Conservation (phyloP, 2,888 invertebrate genomes). For the Mythimna lalbum region DNA sequence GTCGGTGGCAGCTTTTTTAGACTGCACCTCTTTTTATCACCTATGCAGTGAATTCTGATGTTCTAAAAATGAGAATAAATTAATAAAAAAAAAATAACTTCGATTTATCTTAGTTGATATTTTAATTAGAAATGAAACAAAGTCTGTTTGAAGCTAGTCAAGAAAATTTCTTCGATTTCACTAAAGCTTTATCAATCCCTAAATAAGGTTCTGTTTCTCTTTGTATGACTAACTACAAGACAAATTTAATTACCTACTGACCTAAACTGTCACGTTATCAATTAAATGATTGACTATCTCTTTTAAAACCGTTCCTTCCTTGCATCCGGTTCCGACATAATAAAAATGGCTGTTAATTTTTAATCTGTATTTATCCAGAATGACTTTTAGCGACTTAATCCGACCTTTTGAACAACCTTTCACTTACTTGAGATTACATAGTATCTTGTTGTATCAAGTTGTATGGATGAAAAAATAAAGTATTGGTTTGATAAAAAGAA, state of each 20-base stretch:
- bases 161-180: not conserved
- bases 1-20: not conserved
- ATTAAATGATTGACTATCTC: slow-evolving; percentile 35
- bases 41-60: no score
- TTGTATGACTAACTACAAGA: not conserved
- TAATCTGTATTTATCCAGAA: slow-evolving; percentile 55
- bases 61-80: not conserved
- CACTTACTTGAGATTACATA: slow-evolving; percentile 61
- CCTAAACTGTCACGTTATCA: slow-evolving; percentile 36
- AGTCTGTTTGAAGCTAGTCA: no score
- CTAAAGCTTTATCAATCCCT: not conserved
- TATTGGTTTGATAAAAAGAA: slow-evolving; percentile 10
- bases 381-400: slow-evolving; percentile 58
- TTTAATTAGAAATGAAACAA: not conserved
- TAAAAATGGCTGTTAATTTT: slow-evolving; percentile 31
- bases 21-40: not conserved
- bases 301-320: slow-evolving; percentile 37
- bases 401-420: slow-evolving; percentile 67
- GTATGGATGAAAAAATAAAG: slow-evolving; percentile 16
- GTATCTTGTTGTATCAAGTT: slow-evolving; percentile 30
- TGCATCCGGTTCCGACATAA: slow-evolving; percentile 60
- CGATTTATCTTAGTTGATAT: no score
- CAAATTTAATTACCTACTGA: slow-evolving; percentile 12
- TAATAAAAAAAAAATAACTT: no score
- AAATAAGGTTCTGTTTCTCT: not conserved